These are phyloP conservation scores for Antrozous pallidus DNA, from an alignment of 2,797 vertebrate genomes.

Conservation along the genomic window DNA sequence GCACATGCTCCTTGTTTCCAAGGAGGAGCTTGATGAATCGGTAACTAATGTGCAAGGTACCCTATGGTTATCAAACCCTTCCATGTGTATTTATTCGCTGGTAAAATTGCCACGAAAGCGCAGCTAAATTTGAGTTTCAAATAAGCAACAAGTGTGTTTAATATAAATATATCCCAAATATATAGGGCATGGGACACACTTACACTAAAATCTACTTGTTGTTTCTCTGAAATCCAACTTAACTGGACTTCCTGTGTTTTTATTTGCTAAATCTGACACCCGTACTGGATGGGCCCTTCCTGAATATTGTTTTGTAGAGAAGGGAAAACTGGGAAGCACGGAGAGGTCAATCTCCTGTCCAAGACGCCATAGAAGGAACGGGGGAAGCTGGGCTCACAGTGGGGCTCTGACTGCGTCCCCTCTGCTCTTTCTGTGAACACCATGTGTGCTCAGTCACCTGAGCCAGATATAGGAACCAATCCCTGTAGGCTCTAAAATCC, in stretches of 20 bases:
- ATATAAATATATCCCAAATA: background rate
- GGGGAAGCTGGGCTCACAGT: background rate
- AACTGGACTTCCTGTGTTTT: background rate
- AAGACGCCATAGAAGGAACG: background rate
- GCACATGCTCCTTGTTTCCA: background rate
- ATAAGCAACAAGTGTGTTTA: background rate
- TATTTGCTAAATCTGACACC: constrained; percentile 21
- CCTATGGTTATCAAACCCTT: background rate
- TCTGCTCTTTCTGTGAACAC: background rate
- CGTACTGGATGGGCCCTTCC: background rate
- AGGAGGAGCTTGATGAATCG: background rate
- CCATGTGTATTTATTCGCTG: background rate
- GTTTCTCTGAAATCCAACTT: background rate
- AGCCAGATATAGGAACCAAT: background rate
- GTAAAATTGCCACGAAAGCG: background rate
- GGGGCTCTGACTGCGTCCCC: background rate
- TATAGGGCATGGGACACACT: background rate
- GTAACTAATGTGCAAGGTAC: background rate
- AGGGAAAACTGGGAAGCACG: background rate
- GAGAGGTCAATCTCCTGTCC: background rate
- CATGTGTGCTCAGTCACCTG: background rate
- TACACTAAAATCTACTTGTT: background rate
- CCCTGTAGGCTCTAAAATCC: background rate
- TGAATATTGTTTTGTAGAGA: background rate
- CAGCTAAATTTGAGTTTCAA: background rate